phyloP scores from a whole-genome alignment of 2,113 vertebrate species.

The Murina feae region DNA sequence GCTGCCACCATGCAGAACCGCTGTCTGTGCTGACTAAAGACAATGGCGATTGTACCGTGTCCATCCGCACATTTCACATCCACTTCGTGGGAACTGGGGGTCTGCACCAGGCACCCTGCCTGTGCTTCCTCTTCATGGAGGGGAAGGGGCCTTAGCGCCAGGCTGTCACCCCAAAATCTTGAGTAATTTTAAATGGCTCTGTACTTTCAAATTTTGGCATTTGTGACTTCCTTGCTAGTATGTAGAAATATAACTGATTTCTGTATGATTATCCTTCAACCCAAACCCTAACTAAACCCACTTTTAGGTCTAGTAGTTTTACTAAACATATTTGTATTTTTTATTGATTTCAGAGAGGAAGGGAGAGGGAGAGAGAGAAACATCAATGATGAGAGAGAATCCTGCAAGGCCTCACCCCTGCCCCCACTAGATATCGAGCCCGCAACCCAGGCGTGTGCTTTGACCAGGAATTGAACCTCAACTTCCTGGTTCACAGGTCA shows the following conservation, averaged over 20 bases:
- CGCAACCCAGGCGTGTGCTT: too few species aligned
- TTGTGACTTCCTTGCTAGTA: neutral
- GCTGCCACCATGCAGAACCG: neutral
- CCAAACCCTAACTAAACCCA: neutral
- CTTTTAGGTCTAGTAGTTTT: neutral
- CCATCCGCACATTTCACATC: neutral
- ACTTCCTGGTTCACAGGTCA: too few species aligned
- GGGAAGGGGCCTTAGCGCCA: neutral
- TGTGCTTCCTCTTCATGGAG: neutral
- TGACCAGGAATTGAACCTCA: too few species aligned
- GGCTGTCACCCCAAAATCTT: neutral
- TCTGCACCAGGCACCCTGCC: neutral
- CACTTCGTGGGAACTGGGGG: neutral
- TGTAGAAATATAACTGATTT: neutral
- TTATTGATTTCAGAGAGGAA: too few species aligned
- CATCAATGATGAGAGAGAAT: too few species aligned
- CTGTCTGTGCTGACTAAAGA: neutral
- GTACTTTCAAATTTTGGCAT: neutral
- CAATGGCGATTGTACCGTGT: neutral
- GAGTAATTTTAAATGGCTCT: neutral
- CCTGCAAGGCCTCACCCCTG: too few species aligned
- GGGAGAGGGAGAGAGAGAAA: too few species aligned
- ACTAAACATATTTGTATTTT: too few species aligned
- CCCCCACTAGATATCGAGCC: too few species aligned
- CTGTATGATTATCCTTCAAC: neutral